Evolutionary conservation across 2,113 vertebrate genomes (phyloP).

Genomic region (Boulengeromyrus knoepffleri): DNA sequence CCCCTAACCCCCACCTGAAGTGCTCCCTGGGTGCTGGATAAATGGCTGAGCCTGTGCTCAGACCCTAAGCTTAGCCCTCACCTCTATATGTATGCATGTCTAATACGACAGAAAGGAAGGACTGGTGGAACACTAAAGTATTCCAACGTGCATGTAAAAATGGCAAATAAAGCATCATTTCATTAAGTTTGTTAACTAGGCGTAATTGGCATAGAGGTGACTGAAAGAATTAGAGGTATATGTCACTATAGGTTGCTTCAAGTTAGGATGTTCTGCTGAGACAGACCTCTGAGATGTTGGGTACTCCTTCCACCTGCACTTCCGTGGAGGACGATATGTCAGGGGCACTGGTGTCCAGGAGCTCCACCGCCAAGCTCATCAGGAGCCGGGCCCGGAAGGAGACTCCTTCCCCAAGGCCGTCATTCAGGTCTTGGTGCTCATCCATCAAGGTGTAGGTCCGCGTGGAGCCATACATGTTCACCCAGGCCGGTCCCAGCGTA

Average conservation of each 20-base stretch:
- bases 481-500: constrained; percentile 89
- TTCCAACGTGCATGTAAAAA: not conserved
- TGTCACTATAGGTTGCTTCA: not conserved
- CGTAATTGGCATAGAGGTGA: not conserved
- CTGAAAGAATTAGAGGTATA: not conserved
- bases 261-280: not conserved
- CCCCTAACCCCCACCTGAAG: not conserved
- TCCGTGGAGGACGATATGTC: constrained; percentile 84
- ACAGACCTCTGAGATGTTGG: constrained; percentile 68
- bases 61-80: not conserved
- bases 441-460: constrained; percentile 92
- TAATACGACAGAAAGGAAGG: not conserved
- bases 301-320: constrained; percentile 79
- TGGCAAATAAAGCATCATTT: not conserved
- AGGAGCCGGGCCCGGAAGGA: constrained; percentile 90
- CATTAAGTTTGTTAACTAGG: not conserved
- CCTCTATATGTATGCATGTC: not conserved
- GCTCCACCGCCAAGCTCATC: constrained; percentile 80
- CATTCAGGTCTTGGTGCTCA: constrained; percentile 94
- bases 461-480: constrained; percentile 96
- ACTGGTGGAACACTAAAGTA: not conserved
- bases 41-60: not conserved
- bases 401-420: constrained; percentile 88
- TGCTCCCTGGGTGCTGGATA: not conserved
- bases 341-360: constrained; percentile 82